A percentile compares a stretch with the other conserved stretches of the same genome.
These are phyloP conservation scores for Dendrocopos noguchii DNA, from an alignment of 2,113 vertebrate species.

Conservation along the genomic window DNA sequence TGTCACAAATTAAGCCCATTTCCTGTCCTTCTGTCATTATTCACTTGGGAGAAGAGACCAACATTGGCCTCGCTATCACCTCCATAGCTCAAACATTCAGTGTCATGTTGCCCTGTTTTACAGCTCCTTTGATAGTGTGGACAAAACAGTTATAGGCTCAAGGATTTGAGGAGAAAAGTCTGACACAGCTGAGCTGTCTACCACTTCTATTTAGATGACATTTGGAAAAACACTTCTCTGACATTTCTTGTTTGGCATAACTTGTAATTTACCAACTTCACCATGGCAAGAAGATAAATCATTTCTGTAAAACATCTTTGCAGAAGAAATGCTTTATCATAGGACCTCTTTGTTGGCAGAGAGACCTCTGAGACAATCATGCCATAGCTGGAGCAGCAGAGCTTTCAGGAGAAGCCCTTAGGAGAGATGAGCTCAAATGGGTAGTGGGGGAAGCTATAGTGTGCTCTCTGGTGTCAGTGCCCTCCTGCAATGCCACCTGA, in stretches of 20 bases:
- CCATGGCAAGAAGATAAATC: background rate
- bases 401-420: background rate
- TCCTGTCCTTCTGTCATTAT: too few species aligned
- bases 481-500: background rate
- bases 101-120: background rate
- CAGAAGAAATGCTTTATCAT: background rate
- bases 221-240: background rate
- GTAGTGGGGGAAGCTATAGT: background rate
- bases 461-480: background rate
- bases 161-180: background rate
- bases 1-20: too few species aligned
- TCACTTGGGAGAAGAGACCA: too few species aligned
- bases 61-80: too few species aligned
- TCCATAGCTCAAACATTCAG: background rate
- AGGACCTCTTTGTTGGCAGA: background rate
- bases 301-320: background rate
- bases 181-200: background rate
- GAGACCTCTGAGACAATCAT: background rate
- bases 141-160: background rate
- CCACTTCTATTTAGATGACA: background rate
- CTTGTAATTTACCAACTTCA: background rate
- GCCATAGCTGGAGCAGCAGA: background rate
- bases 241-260: background rate
- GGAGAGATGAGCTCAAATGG: background rate
- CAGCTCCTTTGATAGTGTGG: background rate